A percentile compares a stretch with the other conserved stretches of the same genome.
Conservation (phyloP, 1,140 invertebrate species). For the Tenebrio molitor region DNA sequence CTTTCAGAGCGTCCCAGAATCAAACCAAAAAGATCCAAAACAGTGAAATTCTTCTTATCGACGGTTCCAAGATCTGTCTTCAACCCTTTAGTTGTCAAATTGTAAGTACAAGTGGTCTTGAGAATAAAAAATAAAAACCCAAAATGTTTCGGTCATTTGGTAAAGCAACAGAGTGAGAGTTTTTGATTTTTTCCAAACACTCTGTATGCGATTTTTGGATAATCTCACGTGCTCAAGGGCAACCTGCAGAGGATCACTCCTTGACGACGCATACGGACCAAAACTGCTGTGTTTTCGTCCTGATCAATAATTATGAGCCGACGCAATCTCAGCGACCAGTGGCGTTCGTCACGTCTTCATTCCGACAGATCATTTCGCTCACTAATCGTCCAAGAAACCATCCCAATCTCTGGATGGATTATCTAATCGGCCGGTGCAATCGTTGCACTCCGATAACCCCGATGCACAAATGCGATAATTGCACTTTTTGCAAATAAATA, state of each 20-base stretch:
- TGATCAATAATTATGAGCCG: constrained; percentile 22
- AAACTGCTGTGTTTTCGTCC: constrained; percentile 11
- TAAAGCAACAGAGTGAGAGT: too few species aligned
- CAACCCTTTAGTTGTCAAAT: background rate
- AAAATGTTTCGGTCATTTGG: too few species aligned
- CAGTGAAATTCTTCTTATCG: background rate
- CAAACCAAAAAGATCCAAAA: constrained; percentile 15
- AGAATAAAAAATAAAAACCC: too few species aligned
- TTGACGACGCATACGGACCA: constrained; percentile 5
- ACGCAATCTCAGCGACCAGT: constrained; percentile 2
- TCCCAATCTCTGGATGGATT: too few species aligned
- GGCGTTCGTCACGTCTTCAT: constrained; percentile 9
- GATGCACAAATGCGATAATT: too few species aligned
- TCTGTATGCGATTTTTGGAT: background rate
- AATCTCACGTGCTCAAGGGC: background rate
- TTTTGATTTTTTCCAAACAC: too few species aligned
- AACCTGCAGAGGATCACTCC: constrained; percentile 19
- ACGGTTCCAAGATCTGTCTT: constrained; percentile 10
- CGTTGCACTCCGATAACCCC: too few species aligned
- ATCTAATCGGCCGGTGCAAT: too few species aligned
- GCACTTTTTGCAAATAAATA: too few species aligned
- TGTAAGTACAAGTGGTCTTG: constrained; percentile 10
- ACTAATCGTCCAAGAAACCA: too few species aligned
- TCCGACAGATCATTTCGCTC: background rate
- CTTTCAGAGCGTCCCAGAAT: constrained; percentile 13